These are phyloP conservation scores for Deilephila elpenor DNA, from an alignment of 2,888 invertebrate species.

Conservation along the genomic window DNA sequence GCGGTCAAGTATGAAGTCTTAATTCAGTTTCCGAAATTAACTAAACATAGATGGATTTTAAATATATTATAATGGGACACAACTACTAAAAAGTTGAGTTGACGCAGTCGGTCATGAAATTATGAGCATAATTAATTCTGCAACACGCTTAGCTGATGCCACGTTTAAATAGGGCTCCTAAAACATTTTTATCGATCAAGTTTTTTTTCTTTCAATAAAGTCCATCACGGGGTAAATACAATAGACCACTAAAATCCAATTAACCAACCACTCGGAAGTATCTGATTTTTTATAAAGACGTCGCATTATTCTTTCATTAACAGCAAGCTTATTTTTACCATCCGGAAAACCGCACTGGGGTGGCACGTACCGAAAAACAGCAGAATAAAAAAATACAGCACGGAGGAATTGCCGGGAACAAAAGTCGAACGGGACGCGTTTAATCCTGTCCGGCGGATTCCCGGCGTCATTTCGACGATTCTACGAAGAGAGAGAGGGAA, in stretches of 20 bases:
- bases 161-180: no score
- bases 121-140: no score
- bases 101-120: no score
- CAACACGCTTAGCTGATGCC: no score
- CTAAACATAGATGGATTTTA: no score
- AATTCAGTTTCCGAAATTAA: no score
- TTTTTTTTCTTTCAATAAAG: not conserved
- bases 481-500: slow-evolving; percentile 67
- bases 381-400: slow-evolving; percentile 56
- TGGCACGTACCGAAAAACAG: slow-evolving; percentile 53
- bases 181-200: no score
- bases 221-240: slow-evolving; percentile 8
- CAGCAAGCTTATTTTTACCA: slow-evolving; percentile 51
- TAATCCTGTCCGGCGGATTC: slow-evolving; percentile 74
- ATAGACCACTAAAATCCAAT: slow-evolving; percentile 31
- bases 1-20: no score
- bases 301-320: slow-evolving; percentile 54
- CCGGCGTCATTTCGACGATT: slow-evolving; percentile 68
- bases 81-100: no score
- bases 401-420: slow-evolving; percentile 74
- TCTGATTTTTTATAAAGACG: slow-evolving; percentile 45
- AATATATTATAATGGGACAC: no score
- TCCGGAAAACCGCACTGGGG: slow-evolving; percentile 37
- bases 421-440: slow-evolving; percentile 78
- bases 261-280: slow-evolving; percentile 31